Evolutionary conservation across 2,113 vertebrate genomes (phyloP).

Genomic region (Herpailurus yagouaroundi): DNA sequence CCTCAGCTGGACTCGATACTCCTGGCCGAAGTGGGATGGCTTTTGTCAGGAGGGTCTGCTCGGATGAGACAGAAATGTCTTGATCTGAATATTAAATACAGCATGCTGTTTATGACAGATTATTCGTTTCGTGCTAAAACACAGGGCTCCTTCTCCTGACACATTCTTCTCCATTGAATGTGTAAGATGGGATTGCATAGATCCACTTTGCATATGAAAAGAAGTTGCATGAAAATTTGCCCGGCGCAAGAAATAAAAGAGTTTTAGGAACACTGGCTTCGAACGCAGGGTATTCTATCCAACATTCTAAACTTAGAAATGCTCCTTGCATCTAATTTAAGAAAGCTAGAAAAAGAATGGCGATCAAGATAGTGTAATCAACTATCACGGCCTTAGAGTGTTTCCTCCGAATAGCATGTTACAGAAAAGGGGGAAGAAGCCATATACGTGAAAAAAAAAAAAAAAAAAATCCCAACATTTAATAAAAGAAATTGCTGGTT

Average conservation of each 20-base stretch:
- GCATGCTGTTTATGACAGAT: slow-evolving; percentile 83
- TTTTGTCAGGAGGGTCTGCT: slow-evolving; percentile 93
- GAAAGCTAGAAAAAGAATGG: not conserved
- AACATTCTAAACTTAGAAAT: slow-evolving; percentile 56
- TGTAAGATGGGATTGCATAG: not conserved
- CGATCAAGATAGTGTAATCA: not conserved
- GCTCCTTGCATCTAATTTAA: slow-evolving; percentile 35
- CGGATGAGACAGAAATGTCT: slow-evolving; percentile 86
- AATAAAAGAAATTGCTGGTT: slow-evolving; percentile 6
- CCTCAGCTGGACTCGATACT: slow-evolving; percentile 91
- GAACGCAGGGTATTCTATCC: not conserved
- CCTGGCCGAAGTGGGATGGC: slow-evolving; percentile 90
- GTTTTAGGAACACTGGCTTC: slow-evolving; percentile 46
- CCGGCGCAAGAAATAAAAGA: not conserved
- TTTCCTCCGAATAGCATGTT: not conserved
- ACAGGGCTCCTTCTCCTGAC: slow-evolving; percentile 42
- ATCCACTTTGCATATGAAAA: slow-evolving; percentile 60
- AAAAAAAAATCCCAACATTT: not conserved
- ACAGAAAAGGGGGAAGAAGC: not conserved
- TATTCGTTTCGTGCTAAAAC: slow-evolving; percentile 69
- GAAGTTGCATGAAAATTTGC: slow-evolving; percentile 51
- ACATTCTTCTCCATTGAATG: not conserved
- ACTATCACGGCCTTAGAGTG: not conserved
- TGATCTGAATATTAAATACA: slow-evolving; percentile 91
- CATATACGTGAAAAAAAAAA: not conserved